Percentiles rank a stretch among this genome's conserved stretches.
Conservation (phyloP, 2,888 invertebrate genomes). For the Coleophora flavipennella region DNA sequence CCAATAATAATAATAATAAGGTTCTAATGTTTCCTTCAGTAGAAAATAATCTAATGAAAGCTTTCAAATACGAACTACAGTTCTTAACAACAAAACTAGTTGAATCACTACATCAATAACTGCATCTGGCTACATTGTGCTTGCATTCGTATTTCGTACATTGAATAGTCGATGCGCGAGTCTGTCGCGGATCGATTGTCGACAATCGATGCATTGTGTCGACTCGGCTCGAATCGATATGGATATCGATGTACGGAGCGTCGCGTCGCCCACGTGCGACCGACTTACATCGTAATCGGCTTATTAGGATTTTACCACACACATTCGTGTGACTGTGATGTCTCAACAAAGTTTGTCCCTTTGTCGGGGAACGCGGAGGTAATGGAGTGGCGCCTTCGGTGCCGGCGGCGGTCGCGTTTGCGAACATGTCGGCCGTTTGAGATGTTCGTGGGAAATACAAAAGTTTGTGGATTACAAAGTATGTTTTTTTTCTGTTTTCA, state of each 20-base stretch:
- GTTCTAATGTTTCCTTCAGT: no score
- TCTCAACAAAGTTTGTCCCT: slow-evolving; percentile 22
- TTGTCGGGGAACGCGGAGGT: slow-evolving; percentile 2
- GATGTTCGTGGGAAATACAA: no score
- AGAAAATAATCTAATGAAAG: no score
- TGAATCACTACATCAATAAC: slow-evolving; percentile 12
- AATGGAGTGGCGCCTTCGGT: slow-evolving; percentile 1
- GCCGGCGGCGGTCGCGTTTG: background rate
- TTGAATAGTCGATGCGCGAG: slow-evolving; percentile 8
- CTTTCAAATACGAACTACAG: no score
- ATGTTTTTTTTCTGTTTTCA: no score
- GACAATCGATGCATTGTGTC: slow-evolving; percentile 48
- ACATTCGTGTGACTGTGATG: slow-evolving; percentile 36
- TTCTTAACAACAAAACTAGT: no score
- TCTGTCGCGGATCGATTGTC: slow-evolving; percentile 46
- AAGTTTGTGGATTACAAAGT: no score
- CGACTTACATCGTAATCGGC: slow-evolving; percentile 61
- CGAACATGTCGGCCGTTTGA: background rate
- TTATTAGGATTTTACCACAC: slow-evolving; percentile 62
- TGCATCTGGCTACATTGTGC: slow-evolving; percentile 11
- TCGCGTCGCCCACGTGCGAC: slow-evolving; percentile 46
- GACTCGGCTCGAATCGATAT: slow-evolving; percentile 34
- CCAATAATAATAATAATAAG: no score
- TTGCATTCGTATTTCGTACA: slow-evolving; percentile 1
- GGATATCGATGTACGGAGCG: slow-evolving; percentile 32